phyloP scores from a whole-genome alignment of 2,888 invertebrate species.

The Leucophora obtusa region DNA sequence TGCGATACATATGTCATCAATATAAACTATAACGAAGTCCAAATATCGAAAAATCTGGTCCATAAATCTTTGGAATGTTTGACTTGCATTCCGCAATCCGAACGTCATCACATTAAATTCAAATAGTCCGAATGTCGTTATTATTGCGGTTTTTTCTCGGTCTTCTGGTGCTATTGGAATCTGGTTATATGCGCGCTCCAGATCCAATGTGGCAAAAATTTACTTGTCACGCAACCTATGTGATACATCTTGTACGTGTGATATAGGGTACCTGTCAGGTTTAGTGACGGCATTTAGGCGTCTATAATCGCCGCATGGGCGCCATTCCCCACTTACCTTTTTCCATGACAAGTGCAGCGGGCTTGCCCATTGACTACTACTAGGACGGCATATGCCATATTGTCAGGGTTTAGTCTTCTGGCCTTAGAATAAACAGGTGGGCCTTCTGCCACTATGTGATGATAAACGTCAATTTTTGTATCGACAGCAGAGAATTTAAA shows the following conservation, averaged over 20 bases:
- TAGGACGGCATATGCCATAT: constrained; percentile 60
- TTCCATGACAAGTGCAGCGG: constrained; percentile 62
- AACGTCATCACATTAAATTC: constrained; percentile 69
- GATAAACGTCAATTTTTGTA: too few species aligned
- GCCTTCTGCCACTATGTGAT: constrained; percentile 55
- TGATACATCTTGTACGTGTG: constrained; percentile 52
- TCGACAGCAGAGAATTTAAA: constrained; percentile 10
- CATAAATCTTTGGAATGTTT: constrained; percentile 73
- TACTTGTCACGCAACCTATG: constrained; percentile 45
- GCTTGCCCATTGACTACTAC: constrained; percentile 61
- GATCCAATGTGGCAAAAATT: constrained; percentile 56
- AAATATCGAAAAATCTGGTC: not conserved
- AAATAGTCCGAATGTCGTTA: constrained; percentile 70
- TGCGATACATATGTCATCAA: constrained; percentile 60
- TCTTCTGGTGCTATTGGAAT: constrained; percentile 56
- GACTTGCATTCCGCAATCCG: constrained; percentile 72
- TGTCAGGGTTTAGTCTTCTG: constrained; percentile 57
- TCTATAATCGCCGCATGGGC: constrained; percentile 57
- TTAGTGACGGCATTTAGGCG: constrained; percentile 55
- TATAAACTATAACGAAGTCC: not conserved
- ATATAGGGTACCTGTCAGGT: constrained; percentile 58
- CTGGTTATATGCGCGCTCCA: constrained; percentile 58
- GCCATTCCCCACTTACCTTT: constrained; percentile 51
- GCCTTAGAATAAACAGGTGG: constrained; percentile 55
- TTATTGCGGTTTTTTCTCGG: constrained; percentile 67